Evolutionary conservation across 2,888 invertebrate species (phyloP), one percentile per base, ranked within the genome.

Genomic region (Poecilus cupreus): DNA sequence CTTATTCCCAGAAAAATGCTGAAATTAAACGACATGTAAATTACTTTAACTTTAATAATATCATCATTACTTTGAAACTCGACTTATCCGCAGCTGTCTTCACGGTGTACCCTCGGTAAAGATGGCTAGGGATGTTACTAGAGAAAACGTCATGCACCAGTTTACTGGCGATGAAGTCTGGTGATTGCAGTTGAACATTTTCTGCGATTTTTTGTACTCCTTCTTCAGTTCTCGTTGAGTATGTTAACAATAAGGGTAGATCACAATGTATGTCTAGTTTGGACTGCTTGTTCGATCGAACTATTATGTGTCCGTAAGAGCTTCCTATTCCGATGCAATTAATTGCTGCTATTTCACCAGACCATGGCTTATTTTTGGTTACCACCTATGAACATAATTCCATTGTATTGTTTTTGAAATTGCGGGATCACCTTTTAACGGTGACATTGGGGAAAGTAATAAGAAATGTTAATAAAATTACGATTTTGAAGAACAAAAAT

Each of bases 321-420:
- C 99, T 98, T 83, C 98, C 98, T 89, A 98, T 96, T n/a, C 99
- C 99, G 89, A 99, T 97, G 11, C 97, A 97, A 90, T 99, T 99
- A 46, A 99, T 90, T 16, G 96, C 98, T 75, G 96, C 95, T 83
- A 96, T 92, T 18, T 96, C 97, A 54, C 97, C 97, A 60, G 94
- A 92, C 95, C 96, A 98, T 75, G 94, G 92, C 80, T 92, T 94
- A 86, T 95, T 94, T 87, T 94, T 92, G 83, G 94, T 93, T 24
- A 99, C 96, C 75, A 98, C 96, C 85, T 93, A 85, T 79, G 20
- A 83, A 20, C 22, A 24, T 54, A 24, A 57, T 24, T 24, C 8
- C 2, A 18, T 10, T 8, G 4, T 54, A 16, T 4, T 54, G 3
- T 54, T 20, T 54, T 11, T 54, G 20, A 18, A 54, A 18, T 54